Evolutionary conservation across 2,888 invertebrate genomes (phyloP), one percentile per base, ranked within the genome.

Genomic region (Synergus itoensis): DNA sequence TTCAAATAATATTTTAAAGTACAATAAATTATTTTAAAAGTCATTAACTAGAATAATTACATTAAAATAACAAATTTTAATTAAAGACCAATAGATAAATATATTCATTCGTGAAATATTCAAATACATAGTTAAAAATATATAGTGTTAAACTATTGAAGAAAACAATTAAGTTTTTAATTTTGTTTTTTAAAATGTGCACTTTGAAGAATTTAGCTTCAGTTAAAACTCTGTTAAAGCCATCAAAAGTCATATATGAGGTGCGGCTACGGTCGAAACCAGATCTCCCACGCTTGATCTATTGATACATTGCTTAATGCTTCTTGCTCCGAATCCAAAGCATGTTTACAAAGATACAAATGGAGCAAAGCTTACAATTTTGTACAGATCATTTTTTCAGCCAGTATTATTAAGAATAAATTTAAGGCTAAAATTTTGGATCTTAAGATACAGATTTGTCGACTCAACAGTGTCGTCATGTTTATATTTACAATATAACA

Each of bases 381-480:
- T 16, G 62, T 62, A 62, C 16, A 41, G n/a, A 18, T 5, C 9
- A 41, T 65, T 65, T 8, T 36, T n/a, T n/a, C n/a, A 40, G 4
- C 16, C 4, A 41, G 40, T 12, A 18, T 3, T n/a, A 18, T 9
- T 9, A 0, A 18, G 18, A 65, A 65, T 41, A 4, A 18, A 77
- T 73, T 64, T 69, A 14, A 21, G 57, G 8, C 69, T 57, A 79
- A 81, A 67, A 69, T 28, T 57, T 45, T 21, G 21, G 21, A 36
- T 18, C 8, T 28, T 16, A 12, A 16, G 18, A 14, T 28, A 79
- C 78, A 67, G 76, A 64, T 79, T 78, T 77, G 62, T 77, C 63
- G 60, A 76, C 45, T 67, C 14, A 64, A 79, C 80, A 87, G 88
- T 90, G 90, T 89, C 90, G 89, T 90, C 90, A 90, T 89, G 86